These are phyloP conservation scores for Drosophila guanche DNA, from an alignment of 1,140 invertebrate species.

Conservation along the genomic window DNA sequence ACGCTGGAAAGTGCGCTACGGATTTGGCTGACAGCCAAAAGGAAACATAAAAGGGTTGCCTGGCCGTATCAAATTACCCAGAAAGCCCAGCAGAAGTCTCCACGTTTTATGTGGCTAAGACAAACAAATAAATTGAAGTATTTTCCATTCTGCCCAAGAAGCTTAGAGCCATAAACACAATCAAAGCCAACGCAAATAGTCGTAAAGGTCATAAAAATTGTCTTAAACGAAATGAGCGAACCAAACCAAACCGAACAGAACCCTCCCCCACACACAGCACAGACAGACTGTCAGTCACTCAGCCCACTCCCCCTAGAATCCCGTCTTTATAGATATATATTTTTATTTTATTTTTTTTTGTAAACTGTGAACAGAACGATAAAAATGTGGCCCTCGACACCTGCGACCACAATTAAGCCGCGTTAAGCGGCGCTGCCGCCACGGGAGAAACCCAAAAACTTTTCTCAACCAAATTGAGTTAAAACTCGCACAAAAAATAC, in stretches of 20 bases:
- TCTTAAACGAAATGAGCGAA: constrained; percentile 61
- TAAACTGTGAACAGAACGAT: constrained; percentile 82
- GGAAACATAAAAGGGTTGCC: constrained; percentile 51
- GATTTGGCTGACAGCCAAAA: constrained; percentile 32
- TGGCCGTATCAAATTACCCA: constrained; percentile 59
- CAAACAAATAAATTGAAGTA: constrained; percentile 74
- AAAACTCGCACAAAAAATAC: constrained; percentile 47
- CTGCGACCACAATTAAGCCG: constrained; percentile 82
- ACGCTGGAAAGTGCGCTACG: constrained; percentile 58
- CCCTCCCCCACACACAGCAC: constrained; percentile 6
- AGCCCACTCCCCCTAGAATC: neutral
- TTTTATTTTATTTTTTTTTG: constrained; percentile 30
- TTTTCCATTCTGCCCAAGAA: constrained; percentile 56
- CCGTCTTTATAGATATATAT: too few species aligned
- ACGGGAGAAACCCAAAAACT: constrained; percentile 46
- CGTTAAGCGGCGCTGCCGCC: constrained; percentile 59
- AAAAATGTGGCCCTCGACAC: constrained; percentile 74
- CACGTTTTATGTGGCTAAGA: constrained; percentile 61
- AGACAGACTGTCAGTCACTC: too few species aligned
- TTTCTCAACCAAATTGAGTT: constrained; percentile 75
- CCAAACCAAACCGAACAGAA: neutral
- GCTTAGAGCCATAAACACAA: constrained; percentile 58
- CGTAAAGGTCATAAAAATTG: constrained; percentile 79
- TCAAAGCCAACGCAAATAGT: constrained; percentile 73
- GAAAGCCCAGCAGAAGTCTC: constrained; percentile 1